Evolutionary conservation across 1,140 invertebrate genomes (phyloP).

Genomic region (Euura lappo): DNA sequence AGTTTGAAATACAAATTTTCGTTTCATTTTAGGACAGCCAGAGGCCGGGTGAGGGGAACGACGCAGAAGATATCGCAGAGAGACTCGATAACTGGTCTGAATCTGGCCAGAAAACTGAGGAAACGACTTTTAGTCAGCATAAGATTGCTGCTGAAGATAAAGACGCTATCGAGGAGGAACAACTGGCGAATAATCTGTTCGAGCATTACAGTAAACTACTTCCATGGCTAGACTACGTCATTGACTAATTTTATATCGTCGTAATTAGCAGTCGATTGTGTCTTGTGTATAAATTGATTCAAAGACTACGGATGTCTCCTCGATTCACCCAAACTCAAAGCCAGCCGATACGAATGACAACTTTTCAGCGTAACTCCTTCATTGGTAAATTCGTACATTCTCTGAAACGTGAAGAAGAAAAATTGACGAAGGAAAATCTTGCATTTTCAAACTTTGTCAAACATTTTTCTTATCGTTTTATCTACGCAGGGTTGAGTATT

Average conservation of each 20-base stretch:
- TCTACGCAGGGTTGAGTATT: no score
- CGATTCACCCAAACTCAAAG: no score
- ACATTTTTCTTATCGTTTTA: no score
- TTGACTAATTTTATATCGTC: slow-evolving; percentile 32
- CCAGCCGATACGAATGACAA: no score
- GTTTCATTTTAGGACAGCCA: neutral
- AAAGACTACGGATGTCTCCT: no score
- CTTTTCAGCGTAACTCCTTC: no score
- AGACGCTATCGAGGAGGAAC: slow-evolving; percentile 25
- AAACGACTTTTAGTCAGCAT: neutral
- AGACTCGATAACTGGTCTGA: neutral
- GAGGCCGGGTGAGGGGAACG: neutral
- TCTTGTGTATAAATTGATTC: no score
- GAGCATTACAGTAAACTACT: slow-evolving; percentile 49
- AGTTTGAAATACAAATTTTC: neutral
- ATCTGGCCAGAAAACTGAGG: neutral
- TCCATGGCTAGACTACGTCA: slow-evolving; percentile 45
- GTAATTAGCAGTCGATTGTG: neutral
- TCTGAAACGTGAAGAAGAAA: no score
- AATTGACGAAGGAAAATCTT: no score
- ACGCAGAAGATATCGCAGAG: neutral
- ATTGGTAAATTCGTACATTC: no score
- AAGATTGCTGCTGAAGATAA: neutral
- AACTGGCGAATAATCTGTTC: slow-evolving; percentile 37
- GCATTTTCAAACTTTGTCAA: no score